Evolutionary conservation across 2,797 vertebrate genomes (phyloP).

Genomic region (Semaprochilodus insignis): DNA sequence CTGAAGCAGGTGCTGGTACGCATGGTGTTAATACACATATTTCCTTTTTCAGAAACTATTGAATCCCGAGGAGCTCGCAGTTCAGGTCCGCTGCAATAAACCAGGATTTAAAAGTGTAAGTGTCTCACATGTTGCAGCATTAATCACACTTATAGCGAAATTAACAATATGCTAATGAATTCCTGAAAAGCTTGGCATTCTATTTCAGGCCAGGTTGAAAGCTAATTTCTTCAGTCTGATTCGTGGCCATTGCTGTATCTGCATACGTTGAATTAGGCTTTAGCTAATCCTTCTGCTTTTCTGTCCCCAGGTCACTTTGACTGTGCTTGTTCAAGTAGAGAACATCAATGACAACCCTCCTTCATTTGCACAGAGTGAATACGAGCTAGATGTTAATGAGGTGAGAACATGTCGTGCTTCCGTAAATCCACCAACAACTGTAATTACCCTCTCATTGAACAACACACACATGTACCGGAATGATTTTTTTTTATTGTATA

Average conservation of each 20-base stretch:
- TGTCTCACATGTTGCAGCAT: constrained; percentile 41
- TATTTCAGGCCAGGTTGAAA: constrained; percentile 21
- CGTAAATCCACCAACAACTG: background rate
- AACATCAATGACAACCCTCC: constrained; percentile 84
- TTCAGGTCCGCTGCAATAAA: constrained; percentile 76
- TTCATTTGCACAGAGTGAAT: constrained; percentile 75
- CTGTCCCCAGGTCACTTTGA: constrained; percentile 71
- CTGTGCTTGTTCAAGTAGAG: constrained; percentile 73
- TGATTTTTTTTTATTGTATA: background rate
- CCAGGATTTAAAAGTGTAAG: constrained; percentile 75
- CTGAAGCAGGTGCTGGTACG: background rate
- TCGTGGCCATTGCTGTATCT: background rate
- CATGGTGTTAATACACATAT: background rate
- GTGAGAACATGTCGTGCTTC: constrained; percentile 58
- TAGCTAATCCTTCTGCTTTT: background rate
- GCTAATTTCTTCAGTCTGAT: background rate
- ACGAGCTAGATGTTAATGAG: constrained; percentile 78
- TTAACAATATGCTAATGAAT: constrained; percentile 38
- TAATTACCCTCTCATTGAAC: background rate
- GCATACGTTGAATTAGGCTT: background rate
- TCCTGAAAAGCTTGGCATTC: constrained; percentile 25
- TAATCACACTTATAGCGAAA: constrained; percentile 15
- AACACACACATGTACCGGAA: too few relatives aligned
- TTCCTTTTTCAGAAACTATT: constrained; percentile 66
- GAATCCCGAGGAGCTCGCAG: constrained; percentile 68